Evolutionary conservation across 2,113 vertebrate species (phyloP).

Genomic region (Choloepus hoffmanni): DNA sequence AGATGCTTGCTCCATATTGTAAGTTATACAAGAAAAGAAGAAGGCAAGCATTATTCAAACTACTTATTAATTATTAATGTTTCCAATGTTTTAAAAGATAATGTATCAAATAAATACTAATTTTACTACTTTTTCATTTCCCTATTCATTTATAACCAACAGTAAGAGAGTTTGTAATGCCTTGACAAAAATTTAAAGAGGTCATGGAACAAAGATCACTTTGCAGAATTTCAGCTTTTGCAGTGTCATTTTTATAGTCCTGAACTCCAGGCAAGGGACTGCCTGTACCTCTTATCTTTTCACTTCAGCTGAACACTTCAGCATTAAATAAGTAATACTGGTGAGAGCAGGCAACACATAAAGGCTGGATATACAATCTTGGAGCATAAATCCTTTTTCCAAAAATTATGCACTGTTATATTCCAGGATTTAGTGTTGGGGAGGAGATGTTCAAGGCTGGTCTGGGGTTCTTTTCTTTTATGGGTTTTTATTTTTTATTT

Average conservation of each 20-base stretch:
- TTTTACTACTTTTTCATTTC: conserved; percentile 4
- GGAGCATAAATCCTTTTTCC: not conserved
- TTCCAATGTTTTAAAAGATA: conserved; percentile 22
- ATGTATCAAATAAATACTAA: not conserved
- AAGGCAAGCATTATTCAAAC: not conserved
- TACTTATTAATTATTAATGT: not conserved
- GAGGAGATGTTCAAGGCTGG: not conserved
- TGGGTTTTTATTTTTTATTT: conserved; percentile 53
- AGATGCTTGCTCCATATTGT: not conserved
- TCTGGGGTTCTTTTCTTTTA: conserved; percentile 41
- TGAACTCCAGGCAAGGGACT: not conserved
- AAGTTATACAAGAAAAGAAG: not conserved
- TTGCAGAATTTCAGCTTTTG: not conserved
- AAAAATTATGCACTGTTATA: not conserved
- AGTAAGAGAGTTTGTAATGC: not conserved
- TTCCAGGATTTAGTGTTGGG: not conserved
- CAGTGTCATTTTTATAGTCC: not conserved
- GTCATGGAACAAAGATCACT: not conserved
- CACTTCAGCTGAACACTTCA: not conserved
- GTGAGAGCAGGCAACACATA: not conserved
- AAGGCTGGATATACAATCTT: not conserved
- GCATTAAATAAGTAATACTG: not conserved
- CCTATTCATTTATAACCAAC: not conserved
- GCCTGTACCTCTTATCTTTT: not conserved
- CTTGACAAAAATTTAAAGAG: conserved; percentile 24